Evolutionary conservation across 2,888 invertebrate genomes (phyloP), one percentile per base, ranked within the genome.

Genomic region (Cepaea hortensis): DNA sequence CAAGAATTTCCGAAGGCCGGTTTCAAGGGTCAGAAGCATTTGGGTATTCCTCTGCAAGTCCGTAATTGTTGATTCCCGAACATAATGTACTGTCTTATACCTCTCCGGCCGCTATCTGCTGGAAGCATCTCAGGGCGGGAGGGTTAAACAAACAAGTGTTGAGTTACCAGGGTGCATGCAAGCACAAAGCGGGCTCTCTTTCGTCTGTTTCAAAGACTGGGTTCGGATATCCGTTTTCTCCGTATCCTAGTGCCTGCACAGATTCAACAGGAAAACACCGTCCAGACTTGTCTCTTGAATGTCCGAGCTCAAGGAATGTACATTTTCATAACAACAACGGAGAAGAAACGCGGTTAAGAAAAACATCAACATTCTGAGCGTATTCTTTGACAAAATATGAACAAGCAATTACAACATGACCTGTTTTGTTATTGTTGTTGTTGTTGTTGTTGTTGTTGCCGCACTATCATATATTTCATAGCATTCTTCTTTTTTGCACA

Each of bases 211-310:
- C 61, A 23, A 61, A 61, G 77, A 5, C 23, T 61, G 77, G 77
- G 23, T 79, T 79, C 61, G 23, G 13, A 79, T 79, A 55, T 79
- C 77, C 61, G 61, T n/a, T 79, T 76, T 79, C 77, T 79, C 77
- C 35, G 61, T 23, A 23, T 79, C n/a, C 13, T 3, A 55, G 11
- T 61, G 55, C 77, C 55, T 77, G 13, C 11, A 1, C 3, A 61
- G 23, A 3, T n/a, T 23, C 61, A 61, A 2, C 61, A 61, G 23
- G 23, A 6, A 20, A 11, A 3, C 61, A 23, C 23, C n/a, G n/a
- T 3, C 46, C 3, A 11, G 55, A n/a, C 23, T 79, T 61, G 11
- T 48, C 9, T 46, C 46, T 61, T 72, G 1, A 61, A n/a, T 20
- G 55, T 50, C 35, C 55, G 35, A 2, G 70, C 20, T 35, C 35